phyloP scores from a whole-genome alignment of 2,113 vertebrate genomes.

The Nasalis larvatus region DNA sequence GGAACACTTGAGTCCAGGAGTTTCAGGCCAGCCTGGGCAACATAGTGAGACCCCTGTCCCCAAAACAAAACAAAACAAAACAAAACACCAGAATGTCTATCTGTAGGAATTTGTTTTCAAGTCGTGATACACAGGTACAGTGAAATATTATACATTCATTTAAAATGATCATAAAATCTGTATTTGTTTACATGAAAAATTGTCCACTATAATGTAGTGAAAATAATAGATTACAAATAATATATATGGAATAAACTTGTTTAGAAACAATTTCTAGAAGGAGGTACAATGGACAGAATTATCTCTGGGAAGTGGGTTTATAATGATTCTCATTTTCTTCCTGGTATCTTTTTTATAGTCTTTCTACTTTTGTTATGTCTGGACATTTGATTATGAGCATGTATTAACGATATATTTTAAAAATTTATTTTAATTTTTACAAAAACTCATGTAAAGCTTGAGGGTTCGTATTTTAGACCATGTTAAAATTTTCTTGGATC shows the following conservation, averaged over 20 bases:
- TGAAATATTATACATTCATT: neutral
- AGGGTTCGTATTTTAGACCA: constrained; percentile 6
- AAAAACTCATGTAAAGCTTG: neutral
- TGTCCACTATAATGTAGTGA: neutral
- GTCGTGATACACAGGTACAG: neutral
- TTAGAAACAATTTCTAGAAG: neutral
- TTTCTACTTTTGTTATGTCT: neutral
- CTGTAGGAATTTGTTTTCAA: neutral
- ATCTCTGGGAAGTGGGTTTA: neutral
- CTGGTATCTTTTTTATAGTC: neutral
- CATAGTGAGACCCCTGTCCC: neutral
- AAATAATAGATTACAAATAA: neutral
- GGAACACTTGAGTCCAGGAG: neutral
- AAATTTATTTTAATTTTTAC: constrained; percentile 19
- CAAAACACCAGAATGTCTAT: neutral
- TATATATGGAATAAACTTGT: neutral
- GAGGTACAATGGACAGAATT: neutral
- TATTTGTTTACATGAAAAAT: neutral
- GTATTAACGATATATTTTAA: neutral
- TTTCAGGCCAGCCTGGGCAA: neutral
- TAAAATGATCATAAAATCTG: constrained; percentile 17
- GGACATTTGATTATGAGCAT: neutral
- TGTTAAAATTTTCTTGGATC: neutral
- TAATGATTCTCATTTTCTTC: neutral
- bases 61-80: neutral